phyloP scores from a whole-genome alignment of 2,888 invertebrate genomes.

The Dolomedes plantarius region DNA sequence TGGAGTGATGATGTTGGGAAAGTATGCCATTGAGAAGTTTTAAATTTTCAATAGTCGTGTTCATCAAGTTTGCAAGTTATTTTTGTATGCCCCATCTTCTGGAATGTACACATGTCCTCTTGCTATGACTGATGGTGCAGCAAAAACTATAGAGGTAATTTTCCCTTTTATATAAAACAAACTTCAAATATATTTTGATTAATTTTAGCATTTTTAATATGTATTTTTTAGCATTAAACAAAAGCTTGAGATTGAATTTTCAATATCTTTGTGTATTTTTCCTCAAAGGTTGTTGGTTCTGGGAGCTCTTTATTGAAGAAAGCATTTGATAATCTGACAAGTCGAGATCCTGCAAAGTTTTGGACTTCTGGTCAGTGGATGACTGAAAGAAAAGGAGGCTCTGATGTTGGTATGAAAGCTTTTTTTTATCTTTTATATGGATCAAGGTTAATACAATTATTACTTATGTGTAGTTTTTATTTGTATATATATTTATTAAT shows the following conservation, averaged over 20 bases:
- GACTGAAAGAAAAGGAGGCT: constrained; percentile 80
- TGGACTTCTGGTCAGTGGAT: constrained; percentile 82
- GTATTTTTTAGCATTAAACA: too few species aligned
- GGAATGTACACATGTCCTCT: constrained; percentile 80
- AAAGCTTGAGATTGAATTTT: too few species aligned
- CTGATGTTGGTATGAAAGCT: constrained; percentile 79
- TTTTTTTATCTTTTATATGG: too few species aligned
- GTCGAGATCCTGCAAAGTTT: constrained; percentile 78
- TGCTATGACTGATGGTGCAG: constrained; percentile 81
- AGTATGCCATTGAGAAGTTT: too few species aligned
- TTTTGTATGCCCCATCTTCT: constrained; percentile 79
- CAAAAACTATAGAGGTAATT: constrained; percentile 78
- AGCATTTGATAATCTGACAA: constrained; percentile 76
- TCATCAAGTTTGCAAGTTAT: constrained; percentile 79
- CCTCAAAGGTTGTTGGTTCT: background rate
- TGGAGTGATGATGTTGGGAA: too few species aligned
- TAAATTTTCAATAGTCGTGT: constrained; percentile 76
- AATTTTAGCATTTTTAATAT: too few species aligned
- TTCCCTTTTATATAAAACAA: too few species aligned
- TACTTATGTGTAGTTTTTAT: too few species aligned
- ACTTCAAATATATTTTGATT: background rate
- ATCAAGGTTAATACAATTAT: too few species aligned
- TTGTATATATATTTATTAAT: too few species aligned
- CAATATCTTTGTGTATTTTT: too few species aligned
- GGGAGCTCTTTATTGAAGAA: constrained; percentile 57